Conservation (phyloP, 2,888 invertebrate genomes). For the Lordiphosa andalusiaca region DNA sequence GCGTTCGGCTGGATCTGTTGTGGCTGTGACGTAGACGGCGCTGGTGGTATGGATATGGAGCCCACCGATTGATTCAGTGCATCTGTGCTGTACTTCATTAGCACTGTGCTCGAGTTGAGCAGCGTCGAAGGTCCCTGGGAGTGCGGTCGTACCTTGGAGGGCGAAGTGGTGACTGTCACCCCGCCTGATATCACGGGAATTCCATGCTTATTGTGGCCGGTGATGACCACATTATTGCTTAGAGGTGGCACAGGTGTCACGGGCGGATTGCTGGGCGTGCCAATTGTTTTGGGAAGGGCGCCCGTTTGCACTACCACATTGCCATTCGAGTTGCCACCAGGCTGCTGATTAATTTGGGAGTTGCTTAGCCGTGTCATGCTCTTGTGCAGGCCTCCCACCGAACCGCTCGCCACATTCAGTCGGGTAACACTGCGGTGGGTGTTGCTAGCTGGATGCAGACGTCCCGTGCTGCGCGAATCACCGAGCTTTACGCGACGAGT, state of each 20-base stretch:
- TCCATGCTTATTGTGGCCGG: conserved; percentile 82
- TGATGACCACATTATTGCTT: conserved; percentile 81
- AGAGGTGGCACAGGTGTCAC: conserved; percentile 80
- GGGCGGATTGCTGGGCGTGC: conserved; percentile 66
- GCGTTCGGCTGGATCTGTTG: conserved; percentile 60
- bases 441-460: conserved; percentile 85
- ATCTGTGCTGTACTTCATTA: conserved; percentile 79
- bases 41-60: conserved; percentile 77
- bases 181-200: conserved; percentile 82
- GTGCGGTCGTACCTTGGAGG: conserved; percentile 81
- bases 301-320: conserved; percentile 78
- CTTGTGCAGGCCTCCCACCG: conserved; percentile 89
- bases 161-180: conserved; percentile 85
- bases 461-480: conserved; percentile 88
- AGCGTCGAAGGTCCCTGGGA: conserved; percentile 82
- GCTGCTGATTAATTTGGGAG: conserved; percentile 86
- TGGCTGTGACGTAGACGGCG: conserved; percentile 8
- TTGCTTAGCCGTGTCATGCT: conserved; percentile 91
- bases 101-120: conserved; percentile 78
- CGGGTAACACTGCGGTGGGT: conserved; percentile 90
- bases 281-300: conserved; percentile 67
- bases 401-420: conserved; percentile 87
- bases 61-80: conserved; percentile 80
- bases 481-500: conserved; percentile 85
- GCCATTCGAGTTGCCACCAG: conserved; percentile 77